Conservation (phyloP, 1,140 invertebrate species). For the Drosophila melanica region DNA sequence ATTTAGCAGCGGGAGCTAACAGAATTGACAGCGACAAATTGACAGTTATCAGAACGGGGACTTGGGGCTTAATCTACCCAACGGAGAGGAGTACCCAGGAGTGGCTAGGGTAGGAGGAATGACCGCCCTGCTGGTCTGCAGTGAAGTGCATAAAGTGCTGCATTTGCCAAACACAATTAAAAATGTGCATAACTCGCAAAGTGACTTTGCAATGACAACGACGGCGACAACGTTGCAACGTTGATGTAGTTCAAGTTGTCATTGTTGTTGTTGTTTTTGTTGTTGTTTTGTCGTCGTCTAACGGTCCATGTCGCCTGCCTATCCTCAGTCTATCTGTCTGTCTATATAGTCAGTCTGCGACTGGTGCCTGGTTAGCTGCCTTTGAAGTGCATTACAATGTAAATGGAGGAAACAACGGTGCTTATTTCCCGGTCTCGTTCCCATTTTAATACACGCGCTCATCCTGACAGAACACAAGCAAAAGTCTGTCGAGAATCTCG, state of each 20-base stretch:
- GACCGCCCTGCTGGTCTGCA: conserved; percentile 45
- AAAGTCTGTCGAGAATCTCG: conserved; percentile 2
- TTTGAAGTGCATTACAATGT: conserved; percentile 78
- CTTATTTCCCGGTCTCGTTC: conserved; percentile 54
- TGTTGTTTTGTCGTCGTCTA: conserved; percentile 50
- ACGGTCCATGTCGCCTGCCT: conserved; percentile 58
- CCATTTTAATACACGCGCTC: conserved; percentile 6
- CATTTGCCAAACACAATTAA: conserved; percentile 79
- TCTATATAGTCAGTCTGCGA: not conserved
- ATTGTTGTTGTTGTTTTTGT: conserved; percentile 3
- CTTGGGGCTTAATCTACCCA: not conserved
- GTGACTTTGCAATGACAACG: conserved; percentile 27
- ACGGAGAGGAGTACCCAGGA: conserved; percentile 10
- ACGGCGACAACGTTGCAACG: conserved; percentile 23
- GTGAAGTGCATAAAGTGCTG: conserved; percentile 61
- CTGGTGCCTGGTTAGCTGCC: conserved; percentile 55
- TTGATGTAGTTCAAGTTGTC: conserved; percentile 72
- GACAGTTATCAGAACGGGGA: conserved; percentile 14
- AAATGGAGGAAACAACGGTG: conserved; percentile 67
- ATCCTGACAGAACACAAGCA: conserved; percentile 23
- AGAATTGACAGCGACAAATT: conserved; percentile 25
- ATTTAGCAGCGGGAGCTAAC: conserved; percentile 38
- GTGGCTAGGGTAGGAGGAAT: conserved; percentile 13
- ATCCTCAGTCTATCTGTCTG: conserved; percentile 31
- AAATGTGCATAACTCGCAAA: conserved; percentile 74